phyloP scores from a whole-genome alignment of 1,140 invertebrate species.

The Zelostemma sp. region DNA sequence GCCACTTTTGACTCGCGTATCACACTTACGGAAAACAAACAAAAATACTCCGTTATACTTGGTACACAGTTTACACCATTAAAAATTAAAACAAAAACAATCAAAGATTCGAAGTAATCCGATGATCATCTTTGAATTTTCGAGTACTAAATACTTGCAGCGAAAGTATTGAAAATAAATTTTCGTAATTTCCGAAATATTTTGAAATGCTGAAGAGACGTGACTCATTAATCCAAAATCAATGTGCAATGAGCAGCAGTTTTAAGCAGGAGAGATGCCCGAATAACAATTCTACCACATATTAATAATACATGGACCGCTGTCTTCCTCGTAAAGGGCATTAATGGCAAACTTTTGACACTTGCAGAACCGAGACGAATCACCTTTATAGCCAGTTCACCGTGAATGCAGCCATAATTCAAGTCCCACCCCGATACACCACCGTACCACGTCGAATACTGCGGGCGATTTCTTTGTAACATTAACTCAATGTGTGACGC shows the following conservation, averaged over 20 bases:
- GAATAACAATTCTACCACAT: constrained; percentile 28
- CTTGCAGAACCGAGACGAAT: constrained; percentile 67
- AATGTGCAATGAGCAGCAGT: constrained; percentile 4
- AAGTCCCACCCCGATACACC: constrained; percentile 46
- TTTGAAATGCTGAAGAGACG: neutral
- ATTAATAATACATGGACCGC: constrained; percentile 44
- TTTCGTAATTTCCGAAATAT: neutral
- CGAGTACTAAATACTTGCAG: too few relatives aligned
- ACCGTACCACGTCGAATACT: constrained; percentile 22
- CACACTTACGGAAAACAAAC: constrained; percentile 32
- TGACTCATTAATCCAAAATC: constrained; percentile 7
- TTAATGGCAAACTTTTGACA: constrained; percentile 64
- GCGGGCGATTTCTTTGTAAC: constrained; percentile 3
- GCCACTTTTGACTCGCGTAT: constrained; percentile 30
- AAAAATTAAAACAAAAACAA: constrained; percentile 15
- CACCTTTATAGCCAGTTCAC: constrained; percentile 57
- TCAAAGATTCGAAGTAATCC: too few relatives aligned
- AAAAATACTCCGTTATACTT: constrained; percentile 14
- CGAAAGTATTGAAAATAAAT: constrained; percentile 1
- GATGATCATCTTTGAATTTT: too few relatives aligned
- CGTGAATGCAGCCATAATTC: constrained; percentile 56
- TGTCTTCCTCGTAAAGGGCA: constrained; percentile 42
- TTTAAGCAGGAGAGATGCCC: neutral
- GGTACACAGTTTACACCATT: too few relatives aligned
- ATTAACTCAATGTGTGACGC: constrained; percentile 12